Conservation (phyloP, 1,140 invertebrate genomes). For the Oryctes rhinoceros region DNA sequence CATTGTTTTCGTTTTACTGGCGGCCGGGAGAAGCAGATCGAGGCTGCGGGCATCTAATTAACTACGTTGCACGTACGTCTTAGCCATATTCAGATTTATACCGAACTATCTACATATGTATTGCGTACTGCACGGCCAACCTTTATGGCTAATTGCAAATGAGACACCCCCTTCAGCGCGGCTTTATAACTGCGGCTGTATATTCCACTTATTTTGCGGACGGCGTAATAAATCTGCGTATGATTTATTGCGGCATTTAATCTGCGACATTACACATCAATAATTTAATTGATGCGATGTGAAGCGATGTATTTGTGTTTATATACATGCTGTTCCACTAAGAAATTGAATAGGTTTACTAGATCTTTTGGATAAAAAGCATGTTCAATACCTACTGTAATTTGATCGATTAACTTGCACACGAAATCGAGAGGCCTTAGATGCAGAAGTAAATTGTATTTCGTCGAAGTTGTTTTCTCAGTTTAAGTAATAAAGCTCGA, state of each 20-base stretch:
- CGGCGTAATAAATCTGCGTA: slow-evolving; percentile 1
- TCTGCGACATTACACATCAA: slow-evolving; percentile 12
- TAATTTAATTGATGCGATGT: slow-evolving; percentile 8
- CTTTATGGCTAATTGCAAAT: slow-evolving; percentile 17
- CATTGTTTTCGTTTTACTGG: slow-evolving; percentile 1
- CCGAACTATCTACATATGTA: not conserved
- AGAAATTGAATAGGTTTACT: too few species aligned
- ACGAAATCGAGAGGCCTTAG: too few species aligned
- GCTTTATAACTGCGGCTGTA: not conserved
- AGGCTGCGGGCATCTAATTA: slow-evolving; percentile 1
- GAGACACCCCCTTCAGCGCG: not conserved
- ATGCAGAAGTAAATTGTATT: too few species aligned
- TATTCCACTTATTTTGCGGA: not conserved
- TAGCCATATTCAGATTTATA: not conserved
- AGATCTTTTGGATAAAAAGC: too few species aligned
- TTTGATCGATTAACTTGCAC: too few species aligned
- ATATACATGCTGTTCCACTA: too few species aligned
- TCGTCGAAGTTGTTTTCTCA: too few species aligned
- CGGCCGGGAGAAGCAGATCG: not conserved
- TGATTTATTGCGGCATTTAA: slow-evolving; percentile 6
- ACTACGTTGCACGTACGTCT: not conserved
- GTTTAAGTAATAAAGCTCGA: too few species aligned
- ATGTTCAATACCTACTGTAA: too few species aligned
- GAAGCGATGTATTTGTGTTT: too few species aligned
- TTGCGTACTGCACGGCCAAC: not conserved